Evolutionary conservation across 1,140 invertebrate species (phyloP).

Genomic region (Acyrthosiphon pisum): DNA sequence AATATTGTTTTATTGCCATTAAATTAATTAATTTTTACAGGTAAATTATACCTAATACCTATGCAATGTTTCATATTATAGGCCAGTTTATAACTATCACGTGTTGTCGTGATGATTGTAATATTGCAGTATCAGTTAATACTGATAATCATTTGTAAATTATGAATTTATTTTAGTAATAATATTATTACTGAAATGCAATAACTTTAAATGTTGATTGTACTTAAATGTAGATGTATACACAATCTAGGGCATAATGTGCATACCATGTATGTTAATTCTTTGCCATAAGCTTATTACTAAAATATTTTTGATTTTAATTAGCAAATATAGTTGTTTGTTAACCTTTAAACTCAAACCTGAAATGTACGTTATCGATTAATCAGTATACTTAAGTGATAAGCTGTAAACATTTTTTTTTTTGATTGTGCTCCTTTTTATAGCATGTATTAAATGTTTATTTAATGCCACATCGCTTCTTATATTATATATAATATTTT

Average conservation of each 20-base stretch:
- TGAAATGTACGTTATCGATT: neutral
- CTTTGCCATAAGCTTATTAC: too few species aligned
- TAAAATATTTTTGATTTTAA: too few species aligned
- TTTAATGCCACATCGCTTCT: neutral
- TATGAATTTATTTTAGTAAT: neutral
- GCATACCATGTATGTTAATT: neutral
- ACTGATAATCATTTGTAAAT: neutral
- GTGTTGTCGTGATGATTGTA: neutral
- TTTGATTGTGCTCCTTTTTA: neutral
- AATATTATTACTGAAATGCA: too few species aligned
- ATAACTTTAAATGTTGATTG: too few species aligned
- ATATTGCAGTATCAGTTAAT: neutral
- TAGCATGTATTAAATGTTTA: neutral
- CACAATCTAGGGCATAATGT: neutral
- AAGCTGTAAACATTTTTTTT: neutral
- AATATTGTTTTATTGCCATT: constrained; percentile 3
- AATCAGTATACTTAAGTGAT: neutral
- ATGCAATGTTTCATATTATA: neutral
- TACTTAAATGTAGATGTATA: neutral
- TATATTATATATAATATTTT: neutral
- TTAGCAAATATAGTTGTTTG: neutral
- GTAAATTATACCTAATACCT: neutral
- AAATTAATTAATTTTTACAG: neutral
- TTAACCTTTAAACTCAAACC: neutral
- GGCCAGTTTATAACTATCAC: neutral